phyloP scores from a whole-genome alignment of 1,140 invertebrate species.

The Formica exsecta region DNA sequence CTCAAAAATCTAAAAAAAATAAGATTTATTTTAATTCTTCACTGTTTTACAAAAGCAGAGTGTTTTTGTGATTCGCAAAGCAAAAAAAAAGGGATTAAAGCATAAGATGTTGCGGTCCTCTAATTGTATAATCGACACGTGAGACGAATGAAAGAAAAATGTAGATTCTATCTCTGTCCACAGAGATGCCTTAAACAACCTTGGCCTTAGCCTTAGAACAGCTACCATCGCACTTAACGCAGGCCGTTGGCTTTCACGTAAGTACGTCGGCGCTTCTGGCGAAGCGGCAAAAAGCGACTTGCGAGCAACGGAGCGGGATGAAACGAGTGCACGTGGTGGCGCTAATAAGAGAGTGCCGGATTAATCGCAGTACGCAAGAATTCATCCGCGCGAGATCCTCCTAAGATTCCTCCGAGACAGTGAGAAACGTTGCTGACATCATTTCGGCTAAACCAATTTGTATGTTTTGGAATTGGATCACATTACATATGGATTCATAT shows the following conservation, averaged over 20 bases:
- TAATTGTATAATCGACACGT: conserved; percentile 49
- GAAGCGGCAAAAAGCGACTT: conserved; percentile 59
- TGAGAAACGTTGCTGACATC: background rate
- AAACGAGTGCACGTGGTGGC: conserved; percentile 49
- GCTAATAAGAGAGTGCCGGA: conserved; percentile 58
- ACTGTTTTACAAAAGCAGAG: background rate
- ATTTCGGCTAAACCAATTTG: background rate
- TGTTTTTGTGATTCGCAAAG: background rate
- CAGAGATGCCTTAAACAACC: conserved; percentile 64
- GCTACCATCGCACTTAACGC: conserved; percentile 55
- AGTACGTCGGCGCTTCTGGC: conserved; percentile 19
- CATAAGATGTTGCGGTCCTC: conserved; percentile 34
- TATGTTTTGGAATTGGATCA: background rate
- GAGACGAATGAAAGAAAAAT: background rate
- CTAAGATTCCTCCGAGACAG: conserved; percentile 3
- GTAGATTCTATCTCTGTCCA: conserved; percentile 11
- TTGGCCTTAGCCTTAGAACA: conserved; percentile 69
- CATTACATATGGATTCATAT: background rate
- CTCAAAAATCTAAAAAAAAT: too few species aligned
- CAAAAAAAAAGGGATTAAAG: background rate
- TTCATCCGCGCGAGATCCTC: conserved; percentile 10
- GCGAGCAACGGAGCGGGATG: conserved; percentile 24
- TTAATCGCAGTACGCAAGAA: conserved; percentile 53
- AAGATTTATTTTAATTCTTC: background rate
- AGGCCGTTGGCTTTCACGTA: conserved; percentile 27